A percentile compares a stretch with the other conserved stretches of the same genome.
phyloP scores from a whole-genome alignment of 1,140 invertebrate genomes.

The Lepidurus arcticus region DNA sequence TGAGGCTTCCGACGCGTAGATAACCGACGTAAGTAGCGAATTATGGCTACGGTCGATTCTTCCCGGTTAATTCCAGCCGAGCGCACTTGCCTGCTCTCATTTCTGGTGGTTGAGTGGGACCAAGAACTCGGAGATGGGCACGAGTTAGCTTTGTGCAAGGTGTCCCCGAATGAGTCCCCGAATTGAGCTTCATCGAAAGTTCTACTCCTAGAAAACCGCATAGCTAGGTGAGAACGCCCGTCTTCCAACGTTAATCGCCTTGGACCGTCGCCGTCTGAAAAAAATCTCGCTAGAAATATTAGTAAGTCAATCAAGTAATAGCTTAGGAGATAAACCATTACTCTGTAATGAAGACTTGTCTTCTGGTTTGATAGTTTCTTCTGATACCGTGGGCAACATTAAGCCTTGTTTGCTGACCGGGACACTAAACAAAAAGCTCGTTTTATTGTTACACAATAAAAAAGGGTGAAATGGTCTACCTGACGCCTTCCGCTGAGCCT shows the following conservation, averaged over 20 bases:
- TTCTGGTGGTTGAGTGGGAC: neutral
- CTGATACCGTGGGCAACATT: conserved; percentile 42
- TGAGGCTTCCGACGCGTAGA: neutral
- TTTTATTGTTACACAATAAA: neutral
- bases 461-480: conserved; percentile 45
- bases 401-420: conserved; percentile 42
- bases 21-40: neutral
- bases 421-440: conserved; percentile 34
- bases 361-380: conserved; percentile 41
- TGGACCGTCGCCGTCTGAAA: neutral
- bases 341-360: conserved; percentile 40
- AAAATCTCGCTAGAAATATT: neutral
- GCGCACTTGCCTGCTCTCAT: neutral
- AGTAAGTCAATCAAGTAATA: neutral
- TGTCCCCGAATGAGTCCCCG: neutral
- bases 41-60: neutral
- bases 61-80: neutral
- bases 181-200: conserved; percentile 6
- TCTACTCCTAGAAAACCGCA: conserved; percentile 39
- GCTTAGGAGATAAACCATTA: neutral
- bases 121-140: neutral
- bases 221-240: conserved; percentile 40
- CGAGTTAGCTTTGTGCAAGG: neutral
- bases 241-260: neutral
- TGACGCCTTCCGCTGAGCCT: conserved; percentile 59